Conservation (phyloP, 2,888 invertebrate species). For the Pimpla rufipes region DNA sequence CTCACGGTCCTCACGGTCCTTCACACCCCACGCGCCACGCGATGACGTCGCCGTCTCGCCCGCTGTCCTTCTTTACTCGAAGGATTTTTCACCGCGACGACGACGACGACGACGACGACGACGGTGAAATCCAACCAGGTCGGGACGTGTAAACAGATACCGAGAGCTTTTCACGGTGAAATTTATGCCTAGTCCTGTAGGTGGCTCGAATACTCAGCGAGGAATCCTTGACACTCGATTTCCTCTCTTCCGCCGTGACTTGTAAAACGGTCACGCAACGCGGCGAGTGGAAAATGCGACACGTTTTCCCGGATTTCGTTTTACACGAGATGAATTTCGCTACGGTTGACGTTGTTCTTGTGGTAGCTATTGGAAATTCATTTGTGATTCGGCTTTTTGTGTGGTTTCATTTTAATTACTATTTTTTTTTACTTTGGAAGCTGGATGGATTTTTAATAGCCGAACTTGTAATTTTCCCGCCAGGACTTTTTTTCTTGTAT, state of each 20-base stretch:
- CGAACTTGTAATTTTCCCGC: too few species aligned
- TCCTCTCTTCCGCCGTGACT: conserved; percentile 8
- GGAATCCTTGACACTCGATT: conserved; percentile 46
- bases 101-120: too few species aligned
- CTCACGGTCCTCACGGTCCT: conserved; percentile 62
- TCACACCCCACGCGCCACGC: conserved; percentile 49
- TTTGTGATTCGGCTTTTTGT: too few species aligned
- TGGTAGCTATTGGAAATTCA: too few species aligned
- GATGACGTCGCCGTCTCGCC: conserved; percentile 32
- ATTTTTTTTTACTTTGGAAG: too few species aligned
- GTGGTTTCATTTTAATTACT: too few species aligned
- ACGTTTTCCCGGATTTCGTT: background rate
- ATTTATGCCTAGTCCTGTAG: conserved; percentile 60
- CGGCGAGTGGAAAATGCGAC: conserved; percentile 5
- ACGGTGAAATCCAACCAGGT: conserved; percentile 52
- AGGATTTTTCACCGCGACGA: conserved; percentile 51
- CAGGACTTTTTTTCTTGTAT: too few species aligned
- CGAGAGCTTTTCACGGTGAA: conserved; percentile 55
- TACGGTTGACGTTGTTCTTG: background rate
- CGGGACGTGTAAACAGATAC: conserved; percentile 64
- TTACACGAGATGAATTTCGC: background rate
- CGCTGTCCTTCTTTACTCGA: conserved; percentile 25
- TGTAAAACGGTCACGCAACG: conserved; percentile 39
- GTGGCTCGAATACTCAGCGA: conserved; percentile 50
- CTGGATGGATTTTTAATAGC: too few species aligned